Evolutionary conservation across 2,113 vertebrate species (phyloP), one percentile per base, ranked within the genome.

Genomic region (Saguinus imperator): DNA sequence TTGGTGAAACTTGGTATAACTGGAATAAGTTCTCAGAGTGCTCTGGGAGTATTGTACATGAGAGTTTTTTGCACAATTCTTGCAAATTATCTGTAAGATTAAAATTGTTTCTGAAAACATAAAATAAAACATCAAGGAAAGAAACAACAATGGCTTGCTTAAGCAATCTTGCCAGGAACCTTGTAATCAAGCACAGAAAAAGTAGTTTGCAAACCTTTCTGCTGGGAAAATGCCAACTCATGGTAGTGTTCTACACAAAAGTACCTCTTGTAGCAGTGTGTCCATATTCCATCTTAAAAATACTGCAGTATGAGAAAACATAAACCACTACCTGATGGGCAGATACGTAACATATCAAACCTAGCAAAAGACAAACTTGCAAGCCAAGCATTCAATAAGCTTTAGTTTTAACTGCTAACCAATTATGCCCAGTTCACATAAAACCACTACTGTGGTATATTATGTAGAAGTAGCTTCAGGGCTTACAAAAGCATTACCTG

Each of bases 341-440:
- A 79, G 45, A 50, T 55, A 79, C 70, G 70, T 64, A 89, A 77
- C 64, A 75, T 57, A 89, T 90, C 72, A 45, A 81, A 92, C n/a
- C 45, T 8, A 92, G 86, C 37, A 89, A 88, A 88, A 94, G 88
- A 92, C 76, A 77, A 92, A n/a, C 81, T 91, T 25, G 4, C 37
- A 86, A 79, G 82, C 77, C 52, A 91, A 92, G 91, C 70, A 76
- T 66, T 96, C 92, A 83, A 66, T 94, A 96, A 92, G 50, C 77
- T 93, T 88, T 85, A 79, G 35, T 86, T 92, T 75, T 72, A 83
- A 91, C 68, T 88, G 88, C 95, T 77, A 89, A 87, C 48, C 95
- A 96, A 50, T 92, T 92, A 93, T 77, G 52, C 32, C 75, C 85
- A 95, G 70, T 61, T 96, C 89, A 52, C 94, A 94, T 81, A 89